Evolutionary conservation across 1,140 invertebrate species (phyloP).

Genomic region (Temnothorax curvispinosus): DNA sequence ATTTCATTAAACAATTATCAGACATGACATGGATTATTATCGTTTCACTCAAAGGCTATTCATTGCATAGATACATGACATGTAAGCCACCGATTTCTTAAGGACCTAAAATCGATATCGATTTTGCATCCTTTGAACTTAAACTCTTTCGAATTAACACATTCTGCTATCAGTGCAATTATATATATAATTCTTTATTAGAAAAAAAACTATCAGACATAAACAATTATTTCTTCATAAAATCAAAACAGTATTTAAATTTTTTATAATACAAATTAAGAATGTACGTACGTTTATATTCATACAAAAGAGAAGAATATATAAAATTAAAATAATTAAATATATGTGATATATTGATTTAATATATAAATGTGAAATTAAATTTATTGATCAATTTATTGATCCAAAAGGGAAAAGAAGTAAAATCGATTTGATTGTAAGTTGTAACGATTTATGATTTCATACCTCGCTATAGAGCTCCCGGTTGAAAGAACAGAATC

Average conservation of each 20-base stretch:
- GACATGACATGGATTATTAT: not conserved
- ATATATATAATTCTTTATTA: slow-evolving; percentile 7
- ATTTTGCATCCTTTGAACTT: not conserved
- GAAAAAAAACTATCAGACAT: not conserved
- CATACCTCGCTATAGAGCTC: slow-evolving; percentile 62
- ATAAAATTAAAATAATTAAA: slow-evolving; percentile 13
- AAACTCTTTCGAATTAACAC: not conserved
- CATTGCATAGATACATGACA: slow-evolving; percentile 69
- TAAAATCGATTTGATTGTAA: not conserved
- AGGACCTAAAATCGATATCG: slow-evolving; percentile 68
- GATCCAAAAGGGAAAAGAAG: not conserved
- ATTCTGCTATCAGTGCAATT: not conserved
- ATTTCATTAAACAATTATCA: not conserved
- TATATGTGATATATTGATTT: not conserved
- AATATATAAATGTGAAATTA: not conserved
- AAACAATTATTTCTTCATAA: not conserved
- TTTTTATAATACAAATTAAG: not conserved
- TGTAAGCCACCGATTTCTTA: slow-evolving; percentile 71
- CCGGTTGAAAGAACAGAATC: slow-evolving; percentile 72
- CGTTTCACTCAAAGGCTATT: slow-evolving; percentile 11
- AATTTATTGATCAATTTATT: not conserved
- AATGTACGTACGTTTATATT: not conserved
- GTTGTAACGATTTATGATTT: not conserved
- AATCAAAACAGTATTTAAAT: not conserved
- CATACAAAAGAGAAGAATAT: not conserved